Percentiles rank a stretch among this genome's conserved stretches.
Conservation (phyloP, 2,888 invertebrate species). For the Parnassius glacialis region DNA sequence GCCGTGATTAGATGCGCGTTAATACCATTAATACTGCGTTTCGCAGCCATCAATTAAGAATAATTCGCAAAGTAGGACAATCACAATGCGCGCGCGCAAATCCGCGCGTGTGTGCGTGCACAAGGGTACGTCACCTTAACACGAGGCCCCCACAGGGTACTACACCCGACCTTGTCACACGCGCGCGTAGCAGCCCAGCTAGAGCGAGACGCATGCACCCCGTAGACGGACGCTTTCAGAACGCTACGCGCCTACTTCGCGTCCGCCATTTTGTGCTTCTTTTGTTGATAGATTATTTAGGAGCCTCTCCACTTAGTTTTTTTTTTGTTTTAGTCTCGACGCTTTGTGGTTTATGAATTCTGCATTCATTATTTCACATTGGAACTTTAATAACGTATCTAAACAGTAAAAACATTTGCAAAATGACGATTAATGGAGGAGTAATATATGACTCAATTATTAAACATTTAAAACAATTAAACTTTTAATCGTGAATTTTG, state of each 20-base stretch:
- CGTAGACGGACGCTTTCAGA: slow-evolving; percentile 78
- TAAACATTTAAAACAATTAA: no score
- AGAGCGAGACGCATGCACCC: slow-evolving; percentile 52
- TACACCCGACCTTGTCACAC: slow-evolving; percentile 50
- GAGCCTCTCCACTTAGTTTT: slow-evolving; percentile 35
- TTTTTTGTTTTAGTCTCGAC: slow-evolving; percentile 25
- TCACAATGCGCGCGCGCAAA: slow-evolving; percentile 44
- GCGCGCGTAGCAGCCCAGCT: slow-evolving; percentile 48
- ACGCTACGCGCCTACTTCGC: slow-evolving; percentile 65
- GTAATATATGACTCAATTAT: no score
- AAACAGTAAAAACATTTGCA: neutral
- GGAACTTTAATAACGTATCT: neutral
- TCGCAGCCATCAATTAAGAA: slow-evolving; percentile 34
- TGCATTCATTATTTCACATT: slow-evolving; percentile 22
- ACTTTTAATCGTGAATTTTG: no score
- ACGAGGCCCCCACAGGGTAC: slow-evolving; percentile 71
- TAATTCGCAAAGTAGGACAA: slow-evolving; percentile 46
- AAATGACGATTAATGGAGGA: no score
- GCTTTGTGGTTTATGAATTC: slow-evolving; percentile 30
- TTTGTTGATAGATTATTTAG: slow-evolving; percentile 60
- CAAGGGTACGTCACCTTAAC: slow-evolving; percentile 75
- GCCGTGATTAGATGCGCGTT: slow-evolving; percentile 7
- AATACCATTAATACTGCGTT: slow-evolving; percentile 20
- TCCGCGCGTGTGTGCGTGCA: slow-evolving; percentile 45
- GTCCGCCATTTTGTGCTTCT: slow-evolving; percentile 72